Evolutionary conservation across 2,113 vertebrate genomes (phyloP), one percentile per base, ranked within the genome.

Genomic region (Mesocricetus auratus): DNA sequence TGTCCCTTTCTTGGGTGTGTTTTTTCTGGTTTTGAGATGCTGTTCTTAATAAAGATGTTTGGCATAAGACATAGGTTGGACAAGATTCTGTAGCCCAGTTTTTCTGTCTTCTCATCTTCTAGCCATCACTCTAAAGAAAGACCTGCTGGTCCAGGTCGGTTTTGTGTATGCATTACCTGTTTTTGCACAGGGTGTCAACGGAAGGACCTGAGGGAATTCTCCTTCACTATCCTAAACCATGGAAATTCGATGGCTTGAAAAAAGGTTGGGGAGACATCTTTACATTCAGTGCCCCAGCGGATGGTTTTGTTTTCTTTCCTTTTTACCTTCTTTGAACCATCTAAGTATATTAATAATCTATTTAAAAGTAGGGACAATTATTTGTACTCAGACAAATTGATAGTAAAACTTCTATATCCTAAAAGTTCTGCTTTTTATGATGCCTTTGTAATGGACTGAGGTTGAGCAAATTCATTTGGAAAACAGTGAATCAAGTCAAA

Each of bases 181-280:
- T 74, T 90, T 36, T 91, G 12, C 33, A n/a, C 31, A 93, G 39
- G 82, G 31, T 33, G 21, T 60, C 33, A 73, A 11, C 31, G 58
- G 47, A 92, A 95, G 21, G 47, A 86, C n/a, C 36, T n/a, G 47
- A 94, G 66, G 69, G 85, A 75, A 81, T 90, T n/a, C 78, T n/a
- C 47, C 53, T 64, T 94, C 26, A 15, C 22, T 69, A 68, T 69
- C 16, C 21, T 69, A 33, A 24, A 64, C 9, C 21, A n/a, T 86
- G 9, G 15, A 85, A 71, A 91, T 58, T 60, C n/a, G 42, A 42
- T 87, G 12, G 1, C 33, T 45, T 62, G 53, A 45, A 73, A 78
- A 87, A 53, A 10, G 4, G 24, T 19, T 71, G 26, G 33, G 39
- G 60, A 86, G 39, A 64, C 58, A 24, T 56, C 33, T 69, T 60